A percentile compares a stretch with the other conserved stretches of the same genome.
These are phyloP conservation scores for Sinelater perroti DNA, from an alignment of 2,888 invertebrate species.

Conservation along the genomic window DNA sequence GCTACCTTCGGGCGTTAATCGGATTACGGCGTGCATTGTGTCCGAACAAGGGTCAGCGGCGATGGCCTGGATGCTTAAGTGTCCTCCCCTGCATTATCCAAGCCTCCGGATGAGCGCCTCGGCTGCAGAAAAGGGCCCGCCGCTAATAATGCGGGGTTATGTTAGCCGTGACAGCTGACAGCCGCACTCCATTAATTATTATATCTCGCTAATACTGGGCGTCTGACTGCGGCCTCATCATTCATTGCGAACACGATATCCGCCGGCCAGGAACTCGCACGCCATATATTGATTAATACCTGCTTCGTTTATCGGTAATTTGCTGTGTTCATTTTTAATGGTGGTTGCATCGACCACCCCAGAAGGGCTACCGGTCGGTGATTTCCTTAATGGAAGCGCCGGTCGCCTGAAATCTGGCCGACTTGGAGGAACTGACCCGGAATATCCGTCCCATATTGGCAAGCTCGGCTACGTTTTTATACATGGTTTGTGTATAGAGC, in stretches of 20 bases:
- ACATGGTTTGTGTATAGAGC: too few species aligned
- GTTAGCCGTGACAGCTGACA: conserved; percentile 48
- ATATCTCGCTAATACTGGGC: conserved; percentile 46
- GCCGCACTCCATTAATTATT: conserved; percentile 50
- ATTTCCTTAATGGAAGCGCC: conserved; percentile 25
- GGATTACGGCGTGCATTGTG: conserved; percentile 31
- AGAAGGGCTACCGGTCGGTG: conserved; percentile 20
- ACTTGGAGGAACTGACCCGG: conserved; percentile 12
- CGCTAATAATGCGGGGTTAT: conserved; percentile 44
- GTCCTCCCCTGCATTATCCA: conserved; percentile 17
- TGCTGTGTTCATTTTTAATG: conserved; percentile 39
- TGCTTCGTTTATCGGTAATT: conserved; percentile 36
- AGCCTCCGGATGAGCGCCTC: conserved; percentile 35
- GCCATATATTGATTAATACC: conserved; percentile 40
- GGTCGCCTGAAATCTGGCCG: conserved; percentile 19
- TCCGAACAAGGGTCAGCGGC: conserved; percentile 30
- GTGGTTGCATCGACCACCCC: too few species aligned
- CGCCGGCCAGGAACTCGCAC: conserved; percentile 35
- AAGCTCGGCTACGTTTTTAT: too few species aligned
- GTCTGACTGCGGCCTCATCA: conserved; percentile 45
- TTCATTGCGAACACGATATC: conserved; percentile 44
- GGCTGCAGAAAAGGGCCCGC: conserved; percentile 35
- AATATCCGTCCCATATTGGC: conserved; percentile 11
- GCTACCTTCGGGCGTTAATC: conserved; percentile 26
- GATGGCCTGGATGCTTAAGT: conserved; percentile 30